Conservation (phyloP, 2,797 vertebrate species). For the Glyptemys insculpta region DNA sequence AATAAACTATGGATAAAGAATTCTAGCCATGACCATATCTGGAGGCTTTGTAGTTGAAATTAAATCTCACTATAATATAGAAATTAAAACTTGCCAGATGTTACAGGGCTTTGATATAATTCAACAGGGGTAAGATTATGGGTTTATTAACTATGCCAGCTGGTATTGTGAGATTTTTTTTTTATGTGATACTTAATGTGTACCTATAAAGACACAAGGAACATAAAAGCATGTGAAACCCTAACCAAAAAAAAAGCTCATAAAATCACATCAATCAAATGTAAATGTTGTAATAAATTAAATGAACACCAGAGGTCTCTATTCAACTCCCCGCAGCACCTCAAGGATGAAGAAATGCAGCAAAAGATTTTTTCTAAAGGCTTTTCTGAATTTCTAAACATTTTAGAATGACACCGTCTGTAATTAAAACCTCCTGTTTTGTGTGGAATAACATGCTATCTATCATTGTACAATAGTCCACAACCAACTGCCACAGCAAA, state of each 20-base stretch:
- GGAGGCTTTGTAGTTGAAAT: slow-evolving; percentile 72
- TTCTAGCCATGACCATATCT: slow-evolving; percentile 58
- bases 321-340: slow-evolving; percentile 66
- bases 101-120: slow-evolving; percentile 53
- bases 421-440: slow-evolving; percentile 43
- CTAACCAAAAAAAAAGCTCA: slow-evolving; percentile 28
- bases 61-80: slow-evolving; percentile 48
- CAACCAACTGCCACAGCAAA: neutral
- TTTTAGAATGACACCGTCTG: slow-evolving; percentile 33
- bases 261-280: neutral
- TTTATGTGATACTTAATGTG: slow-evolving; percentile 51
- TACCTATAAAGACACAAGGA: slow-evolving; percentile 49
- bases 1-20: slow-evolving; percentile 45
- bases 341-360: neutral
- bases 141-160: slow-evolving; percentile 72
- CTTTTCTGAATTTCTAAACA: slow-evolving; percentile 33
- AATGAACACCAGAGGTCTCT: slow-evolving; percentile 82
- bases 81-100: slow-evolving; percentile 79
- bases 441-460: neutral
- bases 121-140: slow-evolving; percentile 65
- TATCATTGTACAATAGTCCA: neutral
- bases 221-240: slow-evolving; percentile 56
- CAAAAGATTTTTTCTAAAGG: slow-evolving; percentile 35
- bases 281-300: slow-evolving; percentile 66
- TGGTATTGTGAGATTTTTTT: slow-evolving; percentile 67